Conservation (phyloP, 2,888 invertebrate genomes). For the Andrena haemorrhoa region DNA sequence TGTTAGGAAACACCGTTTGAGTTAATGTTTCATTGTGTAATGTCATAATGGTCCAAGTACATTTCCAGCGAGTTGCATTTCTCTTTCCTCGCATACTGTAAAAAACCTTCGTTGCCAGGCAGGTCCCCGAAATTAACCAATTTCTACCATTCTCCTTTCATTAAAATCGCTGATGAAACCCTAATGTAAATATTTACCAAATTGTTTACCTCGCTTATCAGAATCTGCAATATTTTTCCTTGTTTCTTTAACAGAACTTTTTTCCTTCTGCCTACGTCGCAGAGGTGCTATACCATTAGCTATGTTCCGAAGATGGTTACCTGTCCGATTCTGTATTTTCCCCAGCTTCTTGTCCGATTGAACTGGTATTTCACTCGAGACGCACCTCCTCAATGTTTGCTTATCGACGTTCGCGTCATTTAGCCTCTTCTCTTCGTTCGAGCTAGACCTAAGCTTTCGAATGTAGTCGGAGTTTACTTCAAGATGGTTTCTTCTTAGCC, state of each 20-base stretch:
- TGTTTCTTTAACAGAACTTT: not conserved
- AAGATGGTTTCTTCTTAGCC: not conserved
- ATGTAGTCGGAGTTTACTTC: not conserved
- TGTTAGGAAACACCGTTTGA: too few relatives aligned
- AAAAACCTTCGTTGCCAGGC: too few relatives aligned
- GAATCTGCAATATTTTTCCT: not conserved
- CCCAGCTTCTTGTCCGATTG: not conserved
- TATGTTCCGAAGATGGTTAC: not conserved
- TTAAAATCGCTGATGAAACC: too few relatives aligned
- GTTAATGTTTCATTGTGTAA: too few relatives aligned
- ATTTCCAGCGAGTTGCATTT: too few relatives aligned
- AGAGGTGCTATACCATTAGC: slow-evolving; percentile 1
- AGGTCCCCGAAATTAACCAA: too few relatives aligned
- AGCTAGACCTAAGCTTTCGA: not conserved
- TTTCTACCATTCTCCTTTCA: too few relatives aligned
- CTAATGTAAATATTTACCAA: not conserved
- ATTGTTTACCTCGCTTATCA: not conserved
- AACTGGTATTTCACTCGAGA: not conserved
- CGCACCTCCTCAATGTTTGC: not conserved
- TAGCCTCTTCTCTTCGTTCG: not conserved
- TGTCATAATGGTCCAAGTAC: too few relatives aligned
- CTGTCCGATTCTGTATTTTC: not conserved
- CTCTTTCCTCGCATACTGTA: too few relatives aligned
- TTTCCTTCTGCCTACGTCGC: not conserved
- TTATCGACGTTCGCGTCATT: not conserved